Conservation (phyloP, 2,888 invertebrate species). For the Dynastes maya region DNA sequence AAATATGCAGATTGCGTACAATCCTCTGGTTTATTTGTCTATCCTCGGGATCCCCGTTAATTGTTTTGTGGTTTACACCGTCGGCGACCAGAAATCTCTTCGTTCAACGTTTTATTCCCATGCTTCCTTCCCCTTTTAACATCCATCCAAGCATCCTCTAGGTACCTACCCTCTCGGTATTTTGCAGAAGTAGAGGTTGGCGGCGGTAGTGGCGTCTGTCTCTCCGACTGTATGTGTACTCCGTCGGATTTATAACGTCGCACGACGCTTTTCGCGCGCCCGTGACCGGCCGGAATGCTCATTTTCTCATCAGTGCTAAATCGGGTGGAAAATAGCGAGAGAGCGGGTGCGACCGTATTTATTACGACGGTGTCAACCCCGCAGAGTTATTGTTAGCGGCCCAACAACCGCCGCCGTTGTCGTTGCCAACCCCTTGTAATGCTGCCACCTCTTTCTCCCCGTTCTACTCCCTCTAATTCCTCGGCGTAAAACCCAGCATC, state of each 20-base stretch:
- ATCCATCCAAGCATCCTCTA: not conserved
- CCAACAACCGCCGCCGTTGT: slow-evolving; percentile 50
- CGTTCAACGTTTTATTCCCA: slow-evolving; percentile 18
- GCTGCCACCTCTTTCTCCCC: slow-evolving; percentile 10
- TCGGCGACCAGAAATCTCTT: not conserved
- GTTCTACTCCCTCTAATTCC: not conserved
- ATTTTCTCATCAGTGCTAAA: slow-evolving; percentile 70
- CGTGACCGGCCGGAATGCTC: slow-evolving; percentile 64
- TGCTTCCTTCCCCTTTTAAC: not conserved
- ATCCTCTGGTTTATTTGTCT: slow-evolving; percentile 30
- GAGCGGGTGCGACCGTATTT: slow-evolving; percentile 67
- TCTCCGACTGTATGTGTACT: slow-evolving; percentile 21
- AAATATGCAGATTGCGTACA: slow-evolving; percentile 22
- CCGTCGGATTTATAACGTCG: slow-evolving; percentile 56
- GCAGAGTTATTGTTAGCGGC: slow-evolving; percentile 70
- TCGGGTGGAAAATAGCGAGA: slow-evolving; percentile 70
- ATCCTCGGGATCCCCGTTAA: slow-evolving; percentile 27
- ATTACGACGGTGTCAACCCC: slow-evolving; percentile 69
- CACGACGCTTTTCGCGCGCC: slow-evolving; percentile 59
- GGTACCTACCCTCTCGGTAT: not conserved
- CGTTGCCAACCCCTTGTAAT: slow-evolving; percentile 30
- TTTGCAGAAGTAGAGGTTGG: not conserved
- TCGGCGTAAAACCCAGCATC: not conserved
- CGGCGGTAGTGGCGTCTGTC: not conserved
- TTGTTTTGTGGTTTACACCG: slow-evolving; percentile 44